Conservation (phyloP, 2,888 invertebrate species). For the Gortyna flavago region DNA sequence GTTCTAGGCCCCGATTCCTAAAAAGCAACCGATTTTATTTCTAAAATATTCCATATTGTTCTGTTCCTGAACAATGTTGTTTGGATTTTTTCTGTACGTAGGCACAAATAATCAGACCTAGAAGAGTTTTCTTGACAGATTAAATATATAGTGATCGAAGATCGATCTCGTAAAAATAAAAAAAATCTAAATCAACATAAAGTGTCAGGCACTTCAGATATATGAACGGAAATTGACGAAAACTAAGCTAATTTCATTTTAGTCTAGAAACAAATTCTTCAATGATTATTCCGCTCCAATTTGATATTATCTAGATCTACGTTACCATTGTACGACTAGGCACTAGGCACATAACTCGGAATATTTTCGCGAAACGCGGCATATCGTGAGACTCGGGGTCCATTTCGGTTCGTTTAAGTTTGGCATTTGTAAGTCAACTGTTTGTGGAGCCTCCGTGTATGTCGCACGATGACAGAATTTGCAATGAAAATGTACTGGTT, state of each 20-base stretch:
- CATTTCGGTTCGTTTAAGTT: slow-evolving; percentile 90
- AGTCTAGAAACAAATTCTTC: not conserved
- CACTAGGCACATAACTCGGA: slow-evolving; percentile 39
- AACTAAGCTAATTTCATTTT: not conserved
- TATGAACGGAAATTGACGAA: not conserved
- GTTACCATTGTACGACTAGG: slow-evolving; percentile 9
- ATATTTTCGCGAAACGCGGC: slow-evolving; percentile 63
- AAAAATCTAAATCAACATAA: not conserved
- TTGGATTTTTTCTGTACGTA: not conserved
- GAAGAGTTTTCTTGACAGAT: not conserved
- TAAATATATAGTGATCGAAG: not conserved
- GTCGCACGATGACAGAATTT: slow-evolving; percentile 86
- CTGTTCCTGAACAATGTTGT: not conserved
- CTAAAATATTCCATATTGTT: slow-evolving; percentile 14
- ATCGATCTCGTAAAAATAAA: not conserved
- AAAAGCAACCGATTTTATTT: slow-evolving; percentile 32
- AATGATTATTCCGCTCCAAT: slow-evolving; percentile 3
- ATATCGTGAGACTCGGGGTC: slow-evolving; percentile 72
- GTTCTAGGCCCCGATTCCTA: slow-evolving; percentile 45
- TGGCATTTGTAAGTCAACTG: slow-evolving; percentile 87
- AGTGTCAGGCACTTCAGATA: not conserved
- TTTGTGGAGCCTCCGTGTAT: slow-evolving; percentile 83
- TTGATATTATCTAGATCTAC: slow-evolving; percentile 3
- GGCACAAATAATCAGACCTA: not conserved
- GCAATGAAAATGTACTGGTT: slow-evolving; percentile 88